These are phyloP conservation scores for Peromyscus californicus DNA, from an alignment of 2,113 vertebrate species.

Conservation along the genomic window DNA sequence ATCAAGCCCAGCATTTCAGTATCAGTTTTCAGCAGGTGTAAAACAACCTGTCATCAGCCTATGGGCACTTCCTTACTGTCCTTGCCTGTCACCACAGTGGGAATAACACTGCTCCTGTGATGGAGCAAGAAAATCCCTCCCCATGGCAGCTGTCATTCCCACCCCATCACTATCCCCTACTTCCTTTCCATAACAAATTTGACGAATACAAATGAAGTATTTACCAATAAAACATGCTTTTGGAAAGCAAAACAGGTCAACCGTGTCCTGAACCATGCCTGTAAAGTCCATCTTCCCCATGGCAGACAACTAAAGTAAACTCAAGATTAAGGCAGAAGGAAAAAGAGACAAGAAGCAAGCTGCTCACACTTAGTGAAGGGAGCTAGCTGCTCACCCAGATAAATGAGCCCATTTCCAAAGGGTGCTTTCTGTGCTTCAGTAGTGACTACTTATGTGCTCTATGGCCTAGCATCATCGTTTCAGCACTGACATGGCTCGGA, in stretches of 20 bases:
- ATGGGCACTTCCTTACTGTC: background rate
- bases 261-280: background rate
- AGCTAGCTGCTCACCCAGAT: background rate
- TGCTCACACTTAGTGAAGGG: background rate
- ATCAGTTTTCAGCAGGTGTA: background rate
- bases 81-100: background rate
- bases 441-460: background rate
- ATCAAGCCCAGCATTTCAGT: background rate
- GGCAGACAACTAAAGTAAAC: background rate
- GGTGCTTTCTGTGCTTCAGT: background rate
- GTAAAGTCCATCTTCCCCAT: background rate
- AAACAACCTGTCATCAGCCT: background rate
- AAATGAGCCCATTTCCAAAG: constrained; percentile 26
- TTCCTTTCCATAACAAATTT: background rate
- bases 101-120: background rate
- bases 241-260: background rate
- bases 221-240: background rate
- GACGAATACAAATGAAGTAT: background rate
- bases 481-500: background rate
- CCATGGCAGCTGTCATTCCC: background rate
- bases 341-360: background rate
- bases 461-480: background rate
- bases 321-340: background rate
- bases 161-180: background rate
- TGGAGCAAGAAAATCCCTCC: background rate